Evolutionary conservation across 2,797 vertebrate genomes (phyloP), one percentile per base, ranked within the genome.

Genomic region (Cossypha dichroa): DNA sequence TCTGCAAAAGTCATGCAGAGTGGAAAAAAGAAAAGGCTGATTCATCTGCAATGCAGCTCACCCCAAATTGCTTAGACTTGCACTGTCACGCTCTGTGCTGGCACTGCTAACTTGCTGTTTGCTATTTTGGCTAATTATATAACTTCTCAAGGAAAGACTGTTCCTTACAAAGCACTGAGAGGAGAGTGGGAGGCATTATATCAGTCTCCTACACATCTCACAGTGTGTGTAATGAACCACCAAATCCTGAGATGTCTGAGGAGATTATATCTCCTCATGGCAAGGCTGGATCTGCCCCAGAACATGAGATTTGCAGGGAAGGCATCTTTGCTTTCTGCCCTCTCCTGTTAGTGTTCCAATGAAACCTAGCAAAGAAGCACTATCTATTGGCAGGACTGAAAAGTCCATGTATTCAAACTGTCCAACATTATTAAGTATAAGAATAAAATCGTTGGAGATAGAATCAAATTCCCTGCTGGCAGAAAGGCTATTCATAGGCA

Each of bases 21-120:
- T 0, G 0, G 22, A 34, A 46, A 63, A 64, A 67, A 23, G 31
- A 51, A 88, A 77, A 55, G 74, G 69, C 55, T 84, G 90, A 72
- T 66, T 78, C 49, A 88, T 83, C 83, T 77, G 88, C 93, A 93
- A 18, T 74, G 91, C 93, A 94, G 91, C 75, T 95, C 76, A 63
- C 45, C 60, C 75, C 48, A 38, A 85, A 88, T 25, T 74, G 81
- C 70, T 80, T 63, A 68, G 38, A 83, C 49, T 93, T 94, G 75
- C 64, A 88, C 36, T 93, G 80, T 66, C 85, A 72, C 22, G 6
- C 66, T 90, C 78, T 10, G 0, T 15, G 12, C 33, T 88, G n/a
- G 3, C 58, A 66, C 55, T 31, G 77, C 79, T 85, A 77, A 84
- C 73, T 59, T 45, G 60, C 64, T 18, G 4, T 55, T 94, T 86